A percentile compares a stretch with the other conserved stretches of the same genome.
Conservation (phyloP, 37 sponge, comb jelly and placozoan species). For the Agelas oroides region DNA sequence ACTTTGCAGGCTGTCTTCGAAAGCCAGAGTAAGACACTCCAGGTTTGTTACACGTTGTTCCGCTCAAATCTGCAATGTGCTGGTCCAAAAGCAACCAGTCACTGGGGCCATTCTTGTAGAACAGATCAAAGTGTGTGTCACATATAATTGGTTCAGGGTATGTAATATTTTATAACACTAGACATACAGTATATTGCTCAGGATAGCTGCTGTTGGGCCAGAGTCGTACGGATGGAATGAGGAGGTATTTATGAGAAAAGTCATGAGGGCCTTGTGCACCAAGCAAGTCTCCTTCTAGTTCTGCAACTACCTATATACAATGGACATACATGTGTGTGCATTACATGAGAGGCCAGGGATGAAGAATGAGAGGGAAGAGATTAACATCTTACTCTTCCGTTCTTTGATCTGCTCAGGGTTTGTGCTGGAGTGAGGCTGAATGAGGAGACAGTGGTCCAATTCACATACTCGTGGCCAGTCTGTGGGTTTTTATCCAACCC, state of each 20-base stretch:
- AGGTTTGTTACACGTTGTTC: slow-evolving; percentile 69
- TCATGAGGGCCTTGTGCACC: slow-evolving; percentile 56
- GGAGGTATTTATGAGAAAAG: slow-evolving; percentile 63
- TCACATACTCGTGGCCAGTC: background rate
- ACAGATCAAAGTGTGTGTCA: background rate
- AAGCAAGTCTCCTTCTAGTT: slow-evolving; percentile 74
- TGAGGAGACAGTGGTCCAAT: slow-evolving; percentile 64
- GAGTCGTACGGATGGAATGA: slow-evolving; percentile 63
- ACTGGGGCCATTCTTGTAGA: slow-evolving; percentile 62
- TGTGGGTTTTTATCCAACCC: slow-evolving; percentile 17
- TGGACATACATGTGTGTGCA: too few relatives aligned
- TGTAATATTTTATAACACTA: background rate
- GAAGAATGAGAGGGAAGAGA: background rate
- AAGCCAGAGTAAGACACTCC: slow-evolving; percentile 73
- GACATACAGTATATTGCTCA: slow-evolving; percentile 40
- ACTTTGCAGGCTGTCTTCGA: slow-evolving; percentile 51
- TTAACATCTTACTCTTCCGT: slow-evolving; percentile 66
- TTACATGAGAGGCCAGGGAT: background rate
- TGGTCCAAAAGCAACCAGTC: slow-evolving; percentile 82
- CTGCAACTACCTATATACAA: slow-evolving; percentile 60
- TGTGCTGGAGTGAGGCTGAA: slow-evolving; percentile 54
- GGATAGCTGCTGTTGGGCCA: slow-evolving; percentile 11
- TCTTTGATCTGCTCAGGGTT: slow-evolving; percentile 58
- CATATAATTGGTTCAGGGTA: background rate
- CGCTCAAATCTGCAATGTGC: slow-evolving; percentile 64